A percentile compares a stretch with the other conserved stretches of the same genome.
Evolutionary conservation across 2,113 vertebrate species (phyloP).

Genomic region (Ochotona curzoniae): DNA sequence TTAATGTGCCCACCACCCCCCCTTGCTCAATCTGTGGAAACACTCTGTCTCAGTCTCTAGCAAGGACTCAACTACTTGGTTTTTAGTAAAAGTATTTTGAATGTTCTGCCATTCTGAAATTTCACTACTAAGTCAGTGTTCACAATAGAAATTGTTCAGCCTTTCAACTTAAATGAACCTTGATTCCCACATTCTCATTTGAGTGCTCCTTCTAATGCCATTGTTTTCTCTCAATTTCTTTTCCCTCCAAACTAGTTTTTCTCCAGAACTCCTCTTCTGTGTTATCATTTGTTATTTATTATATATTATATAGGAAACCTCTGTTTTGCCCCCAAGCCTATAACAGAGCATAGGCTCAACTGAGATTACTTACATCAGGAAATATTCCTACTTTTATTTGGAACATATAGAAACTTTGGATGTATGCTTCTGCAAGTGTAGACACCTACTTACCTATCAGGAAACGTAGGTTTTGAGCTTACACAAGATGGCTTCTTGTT

Average conservation of each 20-base stretch:
- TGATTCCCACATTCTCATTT: neutral
- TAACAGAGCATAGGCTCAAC: neutral
- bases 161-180: neutral
- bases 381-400: constrained; percentile 35
- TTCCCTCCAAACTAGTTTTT: neutral
- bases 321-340: neutral
- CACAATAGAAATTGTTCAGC: neutral
- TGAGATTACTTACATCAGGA: neutral
- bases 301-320: neutral
- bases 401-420: neutral
- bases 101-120: neutral
- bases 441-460: neutral
- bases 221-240: neutral
- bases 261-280: neutral
- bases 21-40: neutral
- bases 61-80: neutral
- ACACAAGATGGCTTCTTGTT: neutral
- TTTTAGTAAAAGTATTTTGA: constrained; percentile 18
- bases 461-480: neutral
- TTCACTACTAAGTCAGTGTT: neutral
- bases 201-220: too few relatives aligned
- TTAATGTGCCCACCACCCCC: neutral
- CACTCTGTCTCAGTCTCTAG: neutral
- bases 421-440: constrained; percentile 6
- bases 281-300: neutral